Evolutionary conservation across 2,113 vertebrate genomes (phyloP).

Genomic region (Amazona guildingii): DNA sequence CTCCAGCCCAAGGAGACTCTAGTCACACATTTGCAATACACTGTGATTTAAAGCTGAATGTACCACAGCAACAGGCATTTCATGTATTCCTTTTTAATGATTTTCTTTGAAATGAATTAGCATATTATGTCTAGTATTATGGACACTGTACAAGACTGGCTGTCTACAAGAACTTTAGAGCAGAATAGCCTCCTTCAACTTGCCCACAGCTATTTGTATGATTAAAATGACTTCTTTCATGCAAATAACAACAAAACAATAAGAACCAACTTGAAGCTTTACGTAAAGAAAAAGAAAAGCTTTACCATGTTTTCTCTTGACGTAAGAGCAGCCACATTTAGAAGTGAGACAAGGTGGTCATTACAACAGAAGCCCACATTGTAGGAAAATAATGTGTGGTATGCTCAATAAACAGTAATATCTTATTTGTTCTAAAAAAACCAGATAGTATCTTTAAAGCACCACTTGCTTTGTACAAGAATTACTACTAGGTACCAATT

Average conservation of each 20-base stretch:
- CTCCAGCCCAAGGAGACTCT: background rate
- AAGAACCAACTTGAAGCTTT: background rate
- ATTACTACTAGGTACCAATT: background rate
- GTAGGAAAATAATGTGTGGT: background rate
- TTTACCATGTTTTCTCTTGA: background rate
- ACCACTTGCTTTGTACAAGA: background rate
- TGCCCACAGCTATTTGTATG: background rate
- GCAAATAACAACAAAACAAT: background rate
- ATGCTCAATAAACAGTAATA: background rate
- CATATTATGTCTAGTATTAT: background rate
- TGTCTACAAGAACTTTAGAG: background rate
- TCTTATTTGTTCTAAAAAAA: background rate
- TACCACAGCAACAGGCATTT: background rate
- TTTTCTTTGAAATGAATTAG: background rate
- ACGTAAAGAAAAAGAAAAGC: background rate
- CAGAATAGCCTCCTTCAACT: background rate
- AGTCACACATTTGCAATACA: background rate
- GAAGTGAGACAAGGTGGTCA: background rate
- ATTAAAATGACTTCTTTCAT: background rate
- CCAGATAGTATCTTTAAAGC: background rate
- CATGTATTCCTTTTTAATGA: background rate
- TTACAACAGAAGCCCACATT: background rate
- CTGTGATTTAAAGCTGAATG: background rate
- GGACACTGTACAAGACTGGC: background rate
- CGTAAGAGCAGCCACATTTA: background rate